These are phyloP conservation scores for Talpa occidentalis DNA, from an alignment of 2,113 vertebrate species.

Conservation along the genomic window DNA sequence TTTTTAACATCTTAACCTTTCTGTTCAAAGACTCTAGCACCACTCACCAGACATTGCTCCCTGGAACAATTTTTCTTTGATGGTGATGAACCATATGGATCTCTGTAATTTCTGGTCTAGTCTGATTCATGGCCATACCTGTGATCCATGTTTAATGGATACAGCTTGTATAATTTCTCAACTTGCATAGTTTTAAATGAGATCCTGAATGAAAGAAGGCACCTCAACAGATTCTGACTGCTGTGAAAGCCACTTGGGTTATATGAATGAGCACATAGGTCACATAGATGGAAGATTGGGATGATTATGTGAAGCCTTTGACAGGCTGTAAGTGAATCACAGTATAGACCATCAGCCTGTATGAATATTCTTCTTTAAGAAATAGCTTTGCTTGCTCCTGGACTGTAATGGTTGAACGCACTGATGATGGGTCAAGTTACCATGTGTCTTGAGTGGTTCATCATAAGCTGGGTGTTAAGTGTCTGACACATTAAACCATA, in stretches of 20 bases:
- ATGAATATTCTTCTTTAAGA: background rate
- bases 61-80: background rate
- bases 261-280: background rate
- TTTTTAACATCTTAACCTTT: background rate
- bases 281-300: background rate
- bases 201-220: background rate
- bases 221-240: background rate
- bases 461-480: background rate
- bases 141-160: background rate
- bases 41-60: background rate
- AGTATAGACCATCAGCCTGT: background rate
- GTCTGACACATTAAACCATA: background rate
- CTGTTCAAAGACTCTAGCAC: background rate
- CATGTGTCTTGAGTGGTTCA: background rate
- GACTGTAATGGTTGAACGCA: background rate
- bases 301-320: background rate
- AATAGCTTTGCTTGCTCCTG: background rate
- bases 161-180: background rate
- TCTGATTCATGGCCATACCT: background rate
- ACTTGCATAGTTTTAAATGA: background rate
- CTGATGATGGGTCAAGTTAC: background rate
- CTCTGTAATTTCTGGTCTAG: background rate
- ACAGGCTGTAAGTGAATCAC: background rate
- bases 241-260: background rate
- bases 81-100: background rate